Conservation (phyloP, 2,888 invertebrate species). For the Habrosyne pyritoides region DNA sequence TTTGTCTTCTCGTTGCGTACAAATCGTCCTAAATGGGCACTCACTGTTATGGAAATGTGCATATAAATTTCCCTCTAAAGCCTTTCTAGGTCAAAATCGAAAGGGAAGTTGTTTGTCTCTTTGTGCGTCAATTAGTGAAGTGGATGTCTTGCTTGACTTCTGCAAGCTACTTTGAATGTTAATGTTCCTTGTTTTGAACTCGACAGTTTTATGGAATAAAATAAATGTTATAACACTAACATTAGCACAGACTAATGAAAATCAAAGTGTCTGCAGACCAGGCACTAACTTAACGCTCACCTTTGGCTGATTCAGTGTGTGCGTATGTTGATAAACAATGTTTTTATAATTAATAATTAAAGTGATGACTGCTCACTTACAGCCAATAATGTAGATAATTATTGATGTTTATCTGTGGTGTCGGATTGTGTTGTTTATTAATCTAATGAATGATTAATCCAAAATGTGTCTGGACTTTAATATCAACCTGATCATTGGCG, state of each 20-base stretch:
- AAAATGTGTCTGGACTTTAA: neutral
- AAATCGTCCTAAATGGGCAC: slow-evolving; percentile 59
- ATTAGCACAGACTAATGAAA: neutral
- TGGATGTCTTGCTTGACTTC: slow-evolving; percentile 4
- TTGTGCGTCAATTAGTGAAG: slow-evolving; percentile 5
- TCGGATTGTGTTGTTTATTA: neutral
- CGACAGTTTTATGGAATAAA: neutral
- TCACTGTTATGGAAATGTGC: slow-evolving; percentile 63
- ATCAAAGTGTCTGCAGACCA: neutral
- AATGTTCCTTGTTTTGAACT: neutral
- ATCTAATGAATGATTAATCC: neutral
- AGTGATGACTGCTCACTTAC: neutral
- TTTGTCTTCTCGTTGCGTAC: slow-evolving; percentile 59
- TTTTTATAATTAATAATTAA: neutral
- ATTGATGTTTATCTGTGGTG: neutral
- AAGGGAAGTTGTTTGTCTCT: slow-evolving; percentile 22
- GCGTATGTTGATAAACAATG: neutral
- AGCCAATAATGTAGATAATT: neutral
- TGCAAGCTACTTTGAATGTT: neutral
- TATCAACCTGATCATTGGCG: neutral
- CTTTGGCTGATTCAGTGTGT: neutral
- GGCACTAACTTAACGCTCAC: neutral
- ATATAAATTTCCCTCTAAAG: slow-evolving; percentile 48
- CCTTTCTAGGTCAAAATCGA: slow-evolving; percentile 38
- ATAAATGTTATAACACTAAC: neutral